phyloP scores from a whole-genome alignment of 2,113 vertebrate species.

The Oncorhynchus clarkii region DNA sequence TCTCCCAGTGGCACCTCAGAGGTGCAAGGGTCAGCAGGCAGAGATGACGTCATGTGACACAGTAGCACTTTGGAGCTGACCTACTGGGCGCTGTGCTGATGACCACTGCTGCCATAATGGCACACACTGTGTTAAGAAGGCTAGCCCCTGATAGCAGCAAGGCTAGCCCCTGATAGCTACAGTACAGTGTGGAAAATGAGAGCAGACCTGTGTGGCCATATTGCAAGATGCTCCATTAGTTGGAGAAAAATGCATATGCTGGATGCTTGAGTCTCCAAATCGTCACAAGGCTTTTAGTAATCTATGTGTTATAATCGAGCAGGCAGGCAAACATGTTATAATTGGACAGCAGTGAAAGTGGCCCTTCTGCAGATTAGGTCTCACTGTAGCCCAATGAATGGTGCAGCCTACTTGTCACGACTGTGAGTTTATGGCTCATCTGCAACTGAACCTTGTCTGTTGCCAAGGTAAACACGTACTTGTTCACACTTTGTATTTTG shows the following conservation, averaged over 20 bases:
- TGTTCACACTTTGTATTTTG: neutral
- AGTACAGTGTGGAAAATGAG: neutral
- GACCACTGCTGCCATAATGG: neutral
- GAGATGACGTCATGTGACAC: too few species aligned
- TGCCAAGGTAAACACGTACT: conserved; percentile 30
- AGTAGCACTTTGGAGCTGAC: too few species aligned
- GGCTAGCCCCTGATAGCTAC: neutral
- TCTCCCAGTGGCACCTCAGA: too few species aligned
- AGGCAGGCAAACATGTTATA: conserved; percentile 4
- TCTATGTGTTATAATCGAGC: conserved; percentile 27
- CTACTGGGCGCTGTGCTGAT: too few species aligned
- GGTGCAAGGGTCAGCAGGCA: too few species aligned
- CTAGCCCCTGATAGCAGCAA: neutral
- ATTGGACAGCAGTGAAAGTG: conserved; percentile 24
- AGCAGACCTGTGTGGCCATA: neutral
- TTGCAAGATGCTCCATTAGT: conserved; percentile 29
- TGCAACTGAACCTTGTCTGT: conserved; percentile 27
- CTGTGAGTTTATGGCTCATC: conserved; percentile 32
- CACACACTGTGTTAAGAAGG: neutral
- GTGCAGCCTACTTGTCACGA: neutral
- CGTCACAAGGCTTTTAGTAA: conserved; percentile 22
- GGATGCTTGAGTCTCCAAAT: conserved; percentile 7
- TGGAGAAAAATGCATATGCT: conserved; percentile 6
- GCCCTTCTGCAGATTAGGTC: conserved; percentile 16
- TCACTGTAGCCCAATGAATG: conserved; percentile 13